These are phyloP conservation scores for Microctonus aethiopoides DNA, from an alignment of 2,888 invertebrate species.

Conservation along the genomic window DNA sequence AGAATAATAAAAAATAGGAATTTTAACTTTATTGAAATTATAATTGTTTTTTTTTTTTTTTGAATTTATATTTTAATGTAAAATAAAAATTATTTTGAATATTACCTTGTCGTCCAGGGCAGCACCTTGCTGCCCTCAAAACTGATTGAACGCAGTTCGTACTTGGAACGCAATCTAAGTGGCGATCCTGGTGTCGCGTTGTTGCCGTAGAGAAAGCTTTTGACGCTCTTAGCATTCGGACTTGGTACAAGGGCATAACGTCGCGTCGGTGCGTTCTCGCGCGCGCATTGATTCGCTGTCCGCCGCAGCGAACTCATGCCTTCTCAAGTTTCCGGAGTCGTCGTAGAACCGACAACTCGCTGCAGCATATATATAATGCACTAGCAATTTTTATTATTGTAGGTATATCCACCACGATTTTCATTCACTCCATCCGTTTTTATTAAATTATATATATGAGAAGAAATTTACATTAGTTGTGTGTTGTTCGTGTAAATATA, in stretches of 20 bases:
- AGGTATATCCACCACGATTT: background rate
- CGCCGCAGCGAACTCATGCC: constrained; percentile 55
- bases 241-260: constrained; percentile 45
- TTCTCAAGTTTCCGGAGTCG: constrained; percentile 14
- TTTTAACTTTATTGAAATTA: background rate
- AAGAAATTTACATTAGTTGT: no score
- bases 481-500: background rate
- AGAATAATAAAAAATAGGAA: background rate
- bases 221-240: constrained; percentile 53
- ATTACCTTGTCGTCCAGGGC: constrained; percentile 65
- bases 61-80: background rate
- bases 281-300: constrained; percentile 51
- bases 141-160: constrained; percentile 67
- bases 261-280: constrained; percentile 46
- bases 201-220: constrained; percentile 47
- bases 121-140: constrained; percentile 65
- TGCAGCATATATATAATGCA: background rate
- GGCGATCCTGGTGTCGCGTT: constrained; percentile 52
- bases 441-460: background rate
- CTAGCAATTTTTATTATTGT: background rate
- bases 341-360: constrained; percentile 2
- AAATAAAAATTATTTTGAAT: constrained; percentile 1
- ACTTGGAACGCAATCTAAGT: constrained; percentile 61
- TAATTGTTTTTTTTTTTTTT: background rate
- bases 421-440: background rate